phyloP scores from a whole-genome alignment of 2,113 vertebrate species.

The Chunga burmeisteri region DNA sequence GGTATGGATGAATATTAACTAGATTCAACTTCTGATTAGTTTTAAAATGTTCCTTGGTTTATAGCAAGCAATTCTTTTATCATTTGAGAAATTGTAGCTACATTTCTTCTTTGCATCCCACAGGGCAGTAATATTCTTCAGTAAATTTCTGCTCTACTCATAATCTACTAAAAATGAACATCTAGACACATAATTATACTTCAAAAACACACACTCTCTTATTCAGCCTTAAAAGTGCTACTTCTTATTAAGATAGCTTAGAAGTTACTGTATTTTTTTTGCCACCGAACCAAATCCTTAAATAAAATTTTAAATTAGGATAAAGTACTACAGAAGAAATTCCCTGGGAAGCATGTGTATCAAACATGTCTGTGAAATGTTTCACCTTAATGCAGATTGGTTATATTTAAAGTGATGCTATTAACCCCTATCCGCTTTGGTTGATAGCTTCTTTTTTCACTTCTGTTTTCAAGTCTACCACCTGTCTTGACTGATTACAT shows the following conservation, averaged over 20 bases:
- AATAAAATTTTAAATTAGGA: slow-evolving; percentile 61
- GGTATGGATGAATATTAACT: neutral
- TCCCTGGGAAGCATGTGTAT: slow-evolving; percentile 7
- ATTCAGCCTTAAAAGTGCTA: slow-evolving; percentile 38
- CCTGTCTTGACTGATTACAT: slow-evolving; percentile 45
- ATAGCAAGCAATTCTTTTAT: neutral
- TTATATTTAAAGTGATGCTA: slow-evolving; percentile 33
- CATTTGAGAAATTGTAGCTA: slow-evolving; percentile 35
- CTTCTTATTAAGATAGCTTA: slow-evolving; percentile 12
- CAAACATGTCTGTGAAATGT: slow-evolving; percentile 9
- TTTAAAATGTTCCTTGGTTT: neutral
- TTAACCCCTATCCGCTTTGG: slow-evolving; percentile 28
- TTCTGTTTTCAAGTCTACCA: slow-evolving; percentile 53
- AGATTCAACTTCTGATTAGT: neutral
- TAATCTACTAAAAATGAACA: slow-evolving; percentile 32
- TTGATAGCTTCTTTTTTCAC: slow-evolving; percentile 24
- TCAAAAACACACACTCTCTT: slow-evolving; percentile 8
- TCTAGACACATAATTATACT: slow-evolving; percentile 3
- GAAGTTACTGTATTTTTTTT: slow-evolving; percentile 28
- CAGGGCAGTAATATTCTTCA: slow-evolving; percentile 37
- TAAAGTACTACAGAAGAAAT: slow-evolving; percentile 36
- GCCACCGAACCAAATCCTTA: slow-evolving; percentile 36
- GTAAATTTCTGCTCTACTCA: slow-evolving; percentile 47
- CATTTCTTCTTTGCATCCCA: slow-evolving; percentile 4
- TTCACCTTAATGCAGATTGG: slow-evolving; percentile 47